Base-by-base conservation (phyloP, 2,113 vertebrate species). In the Brachionichthys hirsutus region DNA sequence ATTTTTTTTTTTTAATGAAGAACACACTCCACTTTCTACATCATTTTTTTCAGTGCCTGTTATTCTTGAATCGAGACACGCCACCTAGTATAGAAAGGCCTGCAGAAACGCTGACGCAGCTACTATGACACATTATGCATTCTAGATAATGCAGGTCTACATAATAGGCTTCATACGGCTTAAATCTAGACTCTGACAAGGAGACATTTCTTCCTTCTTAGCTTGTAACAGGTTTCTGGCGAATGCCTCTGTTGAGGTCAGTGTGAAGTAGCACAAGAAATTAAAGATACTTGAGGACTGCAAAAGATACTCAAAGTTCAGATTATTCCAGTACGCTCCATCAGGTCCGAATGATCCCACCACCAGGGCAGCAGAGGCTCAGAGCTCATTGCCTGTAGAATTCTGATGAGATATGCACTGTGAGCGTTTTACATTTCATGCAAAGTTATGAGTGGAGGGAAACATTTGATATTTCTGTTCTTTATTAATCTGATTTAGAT, bases 241-340 rank as follows among this genome's bases (percentile, higher is more conserved):
- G 40, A 54, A 41, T 50, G 12, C 52, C 4, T 42, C 52, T 55
- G 59, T 50, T 14, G 3, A 62, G 44, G 15, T 18, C 49, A 53
- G 9, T 42, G 46, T 53, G 47, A 51, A 70, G 66, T 46, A 55
- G 48, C 34, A 73, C 61, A 41, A 68, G 57, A 79, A 64, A 18
- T 38, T 7, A 38, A 38, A 38, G 10, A 11, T 61, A 35, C 57
- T 14, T 62, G 52, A 15, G 2, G 17, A 22, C 17, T 17, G 67
- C 34, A 46, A 65, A 70, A 56, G 24, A 34, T 34, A 54, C 58
- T 67, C 50, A 40, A 11, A 34, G 19, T 41, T 16, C 34, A 41
- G 18, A 49, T 15, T 46, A 42, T 65, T 51, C 69, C 18, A 36
- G 38, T 34, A 34, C 51, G 24, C 6, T 19, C 34, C 20, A 44